Percentiles rank a stretch among this genome's conserved stretches.
phyloP scores from a whole-genome alignment of 2,888 invertebrate genomes.

The Phytoseiulus persimilis region DNA sequence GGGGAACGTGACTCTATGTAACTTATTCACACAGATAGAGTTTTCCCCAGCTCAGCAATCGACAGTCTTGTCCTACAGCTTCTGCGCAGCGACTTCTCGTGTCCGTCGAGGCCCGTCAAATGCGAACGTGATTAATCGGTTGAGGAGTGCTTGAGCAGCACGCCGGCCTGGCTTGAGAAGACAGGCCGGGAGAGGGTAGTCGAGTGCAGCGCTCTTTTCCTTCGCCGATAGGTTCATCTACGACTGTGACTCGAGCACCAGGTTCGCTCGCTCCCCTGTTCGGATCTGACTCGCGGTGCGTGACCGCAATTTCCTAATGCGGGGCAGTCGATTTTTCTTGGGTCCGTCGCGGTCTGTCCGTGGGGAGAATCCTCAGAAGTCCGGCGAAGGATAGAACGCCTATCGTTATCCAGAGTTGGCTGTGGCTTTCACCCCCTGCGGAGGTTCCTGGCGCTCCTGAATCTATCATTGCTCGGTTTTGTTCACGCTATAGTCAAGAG shows the following conservation, averaged over 20 bases:
- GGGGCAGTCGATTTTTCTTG: background rate
- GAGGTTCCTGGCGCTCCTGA: background rate
- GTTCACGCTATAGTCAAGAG: too few species aligned
- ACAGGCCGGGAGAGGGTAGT: background rate
- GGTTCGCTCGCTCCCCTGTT: background rate
- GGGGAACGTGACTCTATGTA: too few species aligned
- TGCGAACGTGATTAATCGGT: too few species aligned
- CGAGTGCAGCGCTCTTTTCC: background rate
- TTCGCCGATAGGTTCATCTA: background rate
- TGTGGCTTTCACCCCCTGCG: background rate
- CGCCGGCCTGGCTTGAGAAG: too few species aligned
- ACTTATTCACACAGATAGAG: too few species aligned
- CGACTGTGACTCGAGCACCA: background rate
- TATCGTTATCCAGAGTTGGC: background rate
- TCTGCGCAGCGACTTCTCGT: too few species aligned
- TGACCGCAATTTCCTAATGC: background rate
- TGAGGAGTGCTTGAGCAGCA: too few species aligned
- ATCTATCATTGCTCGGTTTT: background rate
- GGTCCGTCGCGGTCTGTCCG: background rate
- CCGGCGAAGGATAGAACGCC: background rate
- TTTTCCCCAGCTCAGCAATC: too few species aligned
- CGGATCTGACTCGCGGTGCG: background rate
- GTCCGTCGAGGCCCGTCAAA: too few species aligned
- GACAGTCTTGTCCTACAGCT: too few species aligned
- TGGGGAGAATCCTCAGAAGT: background rate